Evolutionary conservation across 53 echinoderm and acorn worm genomes (phyloP).

Genomic region (Antedon mediterranea): DNA sequence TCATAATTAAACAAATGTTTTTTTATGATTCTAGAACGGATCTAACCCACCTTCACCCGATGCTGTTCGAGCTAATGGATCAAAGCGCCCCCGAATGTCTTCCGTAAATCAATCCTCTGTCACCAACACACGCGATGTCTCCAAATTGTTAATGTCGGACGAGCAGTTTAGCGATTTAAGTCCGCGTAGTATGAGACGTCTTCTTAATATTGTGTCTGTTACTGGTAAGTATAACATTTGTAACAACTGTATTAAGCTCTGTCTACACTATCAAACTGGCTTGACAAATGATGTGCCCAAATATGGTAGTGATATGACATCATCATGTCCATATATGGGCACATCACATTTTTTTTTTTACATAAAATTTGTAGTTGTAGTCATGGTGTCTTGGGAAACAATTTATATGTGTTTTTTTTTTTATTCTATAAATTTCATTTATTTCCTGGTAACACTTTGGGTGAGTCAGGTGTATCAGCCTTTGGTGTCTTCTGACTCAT

Average conservation of each 20-base stretch:
- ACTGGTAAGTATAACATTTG: slow-evolving; percentile 37
- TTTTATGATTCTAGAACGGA: background rate
- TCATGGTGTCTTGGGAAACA: background rate
- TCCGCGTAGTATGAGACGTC: slow-evolving; percentile 83
- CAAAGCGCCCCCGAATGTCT: background rate
- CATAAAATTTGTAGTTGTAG: too few species aligned
- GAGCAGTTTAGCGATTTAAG: slow-evolving; percentile 96
- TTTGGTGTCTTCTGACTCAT: too few species aligned
- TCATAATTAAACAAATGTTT: background rate
- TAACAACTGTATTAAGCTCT: too few species aligned
- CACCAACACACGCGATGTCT: slow-evolving; percentile 63
- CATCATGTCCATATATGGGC: too few species aligned
- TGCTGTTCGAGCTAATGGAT: slow-evolving; percentile 1
- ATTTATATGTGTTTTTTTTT: too few species aligned
- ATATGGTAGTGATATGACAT: too few species aligned
- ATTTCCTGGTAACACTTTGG: too few species aligned
- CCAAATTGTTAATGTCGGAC: slow-evolving; percentile 65
- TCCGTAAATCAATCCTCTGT: background rate
- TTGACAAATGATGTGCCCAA: too few species aligned
- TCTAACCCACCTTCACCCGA: slow-evolving; percentile 5
- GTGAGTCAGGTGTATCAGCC: too few species aligned
- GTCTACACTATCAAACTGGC: too few species aligned
- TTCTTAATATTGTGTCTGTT: slow-evolving; percentile 95
- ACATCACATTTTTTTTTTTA: too few species aligned
- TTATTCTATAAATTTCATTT: too few species aligned